Evolutionary conservation across 1,140 invertebrate species (phyloP).

Genomic region (Brachystomella parvula): DNA sequence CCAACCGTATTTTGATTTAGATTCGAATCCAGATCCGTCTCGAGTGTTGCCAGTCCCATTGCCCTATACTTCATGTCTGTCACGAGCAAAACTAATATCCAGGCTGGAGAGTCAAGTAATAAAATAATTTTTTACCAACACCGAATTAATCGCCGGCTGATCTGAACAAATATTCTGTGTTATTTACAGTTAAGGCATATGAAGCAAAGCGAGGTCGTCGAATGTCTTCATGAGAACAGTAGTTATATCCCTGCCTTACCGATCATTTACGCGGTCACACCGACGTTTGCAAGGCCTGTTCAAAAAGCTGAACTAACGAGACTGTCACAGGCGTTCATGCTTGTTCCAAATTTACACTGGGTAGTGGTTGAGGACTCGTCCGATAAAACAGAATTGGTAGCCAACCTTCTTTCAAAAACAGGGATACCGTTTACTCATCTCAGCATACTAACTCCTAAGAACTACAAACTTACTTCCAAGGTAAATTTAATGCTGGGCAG

Average conservation of each 20-base stretch:
- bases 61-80: no score
- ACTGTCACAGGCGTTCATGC: constrained; percentile 77
- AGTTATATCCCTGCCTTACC: constrained; percentile 40
- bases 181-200: constrained; percentile 18
- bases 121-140: no score
- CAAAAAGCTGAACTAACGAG: constrained; percentile 94
- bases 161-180: no score
- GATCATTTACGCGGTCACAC: constrained; percentile 80
- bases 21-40: no score
- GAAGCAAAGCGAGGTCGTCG: constrained; percentile 29
- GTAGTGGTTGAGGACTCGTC: constrained; percentile 85
- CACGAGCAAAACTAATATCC: no score
- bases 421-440: constrained; percentile 70
- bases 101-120: no score
- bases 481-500: constrained; percentile 38
- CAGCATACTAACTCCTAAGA: constrained; percentile 58
- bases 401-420: constrained; percentile 65
- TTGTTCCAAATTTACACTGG: constrained; percentile 89
- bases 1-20: no score
- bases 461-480: constrained; percentile 57
- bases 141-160: no score
- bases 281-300: constrained; percentile 76
- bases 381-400: constrained; percentile 66
- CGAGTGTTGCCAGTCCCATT: no score
- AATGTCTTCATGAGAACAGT: not conserved